phyloP scores from a whole-genome alignment of 1,140 invertebrate species.

The Gerris buenoi region DNA sequence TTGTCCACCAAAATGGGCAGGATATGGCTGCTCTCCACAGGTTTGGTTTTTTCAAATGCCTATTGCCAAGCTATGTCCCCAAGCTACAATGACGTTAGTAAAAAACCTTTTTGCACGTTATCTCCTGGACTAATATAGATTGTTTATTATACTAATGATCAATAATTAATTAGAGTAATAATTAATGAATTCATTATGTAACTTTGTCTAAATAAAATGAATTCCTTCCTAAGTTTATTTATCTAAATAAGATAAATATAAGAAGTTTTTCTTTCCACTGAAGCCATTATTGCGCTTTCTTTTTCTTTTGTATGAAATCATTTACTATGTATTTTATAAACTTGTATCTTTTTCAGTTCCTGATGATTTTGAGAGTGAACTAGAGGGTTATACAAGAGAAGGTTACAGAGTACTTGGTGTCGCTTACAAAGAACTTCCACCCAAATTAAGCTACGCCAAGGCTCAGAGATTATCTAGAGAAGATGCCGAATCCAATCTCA shows the following conservation, averaged over 20 bases:
- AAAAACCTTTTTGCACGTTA: no score
- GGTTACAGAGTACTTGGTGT: conserved; percentile 79
- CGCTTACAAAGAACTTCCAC: conserved; percentile 49
- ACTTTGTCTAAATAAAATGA: neutral
- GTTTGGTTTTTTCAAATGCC: no score
- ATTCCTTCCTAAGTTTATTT: no score
- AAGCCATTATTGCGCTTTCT: neutral
- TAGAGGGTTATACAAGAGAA: conserved; percentile 68
- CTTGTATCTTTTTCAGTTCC: conserved; percentile 36
- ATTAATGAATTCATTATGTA: no score
- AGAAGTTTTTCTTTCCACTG: no score
- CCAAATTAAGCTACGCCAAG: conserved; percentile 39
- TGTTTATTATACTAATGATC: no score
- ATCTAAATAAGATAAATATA: neutral
- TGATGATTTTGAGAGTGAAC: conserved; percentile 48
- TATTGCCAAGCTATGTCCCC: no score
- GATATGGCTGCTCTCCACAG: no score
- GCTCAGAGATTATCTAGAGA: conserved; percentile 40
- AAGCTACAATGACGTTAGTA: no score
- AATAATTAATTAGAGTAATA: no score
- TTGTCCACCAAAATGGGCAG: no score
- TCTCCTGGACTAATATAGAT: no score
- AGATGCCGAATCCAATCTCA: conserved; percentile 62
- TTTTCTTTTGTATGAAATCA: neutral
- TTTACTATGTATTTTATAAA: neutral